Percentiles rank a stretch among this genome's conserved stretches.
Evolutionary conservation across 2,797 vertebrate species (phyloP).

Genomic region (Eidolon dupreanum): DNA sequence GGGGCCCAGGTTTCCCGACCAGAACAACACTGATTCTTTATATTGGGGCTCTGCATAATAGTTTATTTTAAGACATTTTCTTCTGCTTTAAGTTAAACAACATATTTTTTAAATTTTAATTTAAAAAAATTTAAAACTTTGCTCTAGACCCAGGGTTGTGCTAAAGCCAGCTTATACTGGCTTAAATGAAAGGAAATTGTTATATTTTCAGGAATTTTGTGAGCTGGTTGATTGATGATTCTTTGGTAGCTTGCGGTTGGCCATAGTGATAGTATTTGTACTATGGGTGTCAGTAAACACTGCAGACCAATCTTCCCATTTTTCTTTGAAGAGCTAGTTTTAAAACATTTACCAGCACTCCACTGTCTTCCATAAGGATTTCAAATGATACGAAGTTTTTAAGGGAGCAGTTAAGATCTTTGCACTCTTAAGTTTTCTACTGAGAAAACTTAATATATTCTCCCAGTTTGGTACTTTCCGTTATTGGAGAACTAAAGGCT

Average conservation of each 20-base stretch:
- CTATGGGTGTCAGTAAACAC: background rate
- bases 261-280: background rate
- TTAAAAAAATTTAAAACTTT: background rate
- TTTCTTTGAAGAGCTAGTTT: background rate
- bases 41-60: background rate
- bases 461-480: background rate
- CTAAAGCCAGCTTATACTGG: background rate
- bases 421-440: background rate
- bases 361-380: background rate
- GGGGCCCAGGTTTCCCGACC: background rate
- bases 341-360: background rate
- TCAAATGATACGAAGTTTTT: constrained; percentile 22
- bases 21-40: background rate
- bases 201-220: constrained; percentile 19
- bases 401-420: background rate
- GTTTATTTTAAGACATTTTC: background rate
- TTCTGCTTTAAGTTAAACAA: background rate
- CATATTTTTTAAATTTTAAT: background rate
- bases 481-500: background rate
- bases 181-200: background rate
- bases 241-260: background rate
- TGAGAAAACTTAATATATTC: background rate
- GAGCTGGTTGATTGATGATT: background rate
- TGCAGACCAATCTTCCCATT: background rate
- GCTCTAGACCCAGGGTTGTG: background rate